Evolutionary conservation across 2,797 vertebrate species (phyloP), one percentile per base, ranked within the genome.

Genomic region (Macropodus opercularis): DNA sequence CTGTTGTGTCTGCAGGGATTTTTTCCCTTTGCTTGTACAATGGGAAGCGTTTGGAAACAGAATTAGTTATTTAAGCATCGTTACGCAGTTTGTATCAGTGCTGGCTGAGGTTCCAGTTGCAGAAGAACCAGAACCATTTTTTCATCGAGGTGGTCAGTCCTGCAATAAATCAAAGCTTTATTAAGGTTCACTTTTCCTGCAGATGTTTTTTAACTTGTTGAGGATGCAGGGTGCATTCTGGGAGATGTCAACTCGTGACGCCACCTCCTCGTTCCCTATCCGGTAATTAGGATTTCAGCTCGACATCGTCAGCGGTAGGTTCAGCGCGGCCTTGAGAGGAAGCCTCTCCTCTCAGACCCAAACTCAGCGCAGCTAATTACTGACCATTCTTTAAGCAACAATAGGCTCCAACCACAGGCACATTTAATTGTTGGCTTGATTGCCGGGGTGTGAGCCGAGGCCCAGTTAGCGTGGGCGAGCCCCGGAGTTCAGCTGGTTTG

Each of bases 331-430:
- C 53, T 59, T 52, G 26, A n/a, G 41, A 64, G 69, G 53, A 65
- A 61, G 21, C 50, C 31, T 11, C 35, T 76, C 36, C 53, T 68
- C 57, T 1, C 50, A 48, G 39, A 51, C 41, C 52, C 61, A n/a
- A 13, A 71, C 57, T 79, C 56, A 48, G 56, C 66, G 1, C 56
- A 9, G 63, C 70, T 89, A 86, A 88, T 89, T 86, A 85, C 72
- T 70, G 70, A 59, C 73, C 77, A 73, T 83, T 72, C 66, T 75
- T 49, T 62, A 75, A 67, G 70, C 63, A 68, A 87, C 60, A 72
- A 86, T 65, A 41, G 63, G 59, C 63, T 68, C 34, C 22, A 32
- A 44, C 66, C 40, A 42, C 65, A 55, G 60, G 53, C 63, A 48
- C 31, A 53, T 79, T 59, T 85, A 89, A 89, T 83, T 87, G 80